Evolutionary conservation across 2,888 invertebrate species (phyloP), one percentile per base, ranked within the genome.

Genomic region (Epirrita christyi): DNA sequence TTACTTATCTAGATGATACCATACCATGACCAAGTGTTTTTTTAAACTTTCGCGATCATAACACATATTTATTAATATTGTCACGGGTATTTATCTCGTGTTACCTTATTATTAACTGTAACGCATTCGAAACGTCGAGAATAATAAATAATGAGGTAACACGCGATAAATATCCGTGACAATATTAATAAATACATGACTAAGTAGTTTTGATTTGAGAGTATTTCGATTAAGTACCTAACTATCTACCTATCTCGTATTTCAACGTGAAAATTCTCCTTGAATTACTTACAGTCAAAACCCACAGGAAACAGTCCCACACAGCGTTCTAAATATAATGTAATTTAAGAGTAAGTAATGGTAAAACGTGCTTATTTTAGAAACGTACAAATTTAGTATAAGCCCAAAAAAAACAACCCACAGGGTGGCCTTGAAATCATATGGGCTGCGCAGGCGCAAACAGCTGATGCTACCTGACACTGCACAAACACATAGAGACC

Each of bases 391-490:
- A 53, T 59, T 46, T 53, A 51, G 48, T 47, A n/a, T n/a, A 50
- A 59, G 56, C 72, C 66, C 71, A 65, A 73, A 71, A 75, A 76
- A 75, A 72, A 68, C 60, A 63, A 70, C 69, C 73, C 75, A 80
- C 84, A 75, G 66, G 73, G 65, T 80, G 90, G 80, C 91, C 91
- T 92, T 92, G 89, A 90, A 85, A 83, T 92, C 91, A 92, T 90
- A 89, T 92, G 91, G 88, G 83, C 76, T 80, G 81, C 77, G 78
- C 75, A 55, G 61, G 80, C 68, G 75, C 80, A 84, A 65, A 90
- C 91, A 91, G 91, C 91, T 91, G 91, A 91, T 86, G 83, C 73
- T 90, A 89, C 89, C 89, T 89, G 88, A 83, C 78, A 78, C 81
- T 67, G 66, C 73, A 72, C 76, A 66, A 73, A 66, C 67, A 66